Percentiles rank a stretch among this genome's conserved stretches.
These are phyloP conservation scores for Melanotus villosus DNA, from an alignment of 2,888 invertebrate species.

Conservation along the genomic window DNA sequence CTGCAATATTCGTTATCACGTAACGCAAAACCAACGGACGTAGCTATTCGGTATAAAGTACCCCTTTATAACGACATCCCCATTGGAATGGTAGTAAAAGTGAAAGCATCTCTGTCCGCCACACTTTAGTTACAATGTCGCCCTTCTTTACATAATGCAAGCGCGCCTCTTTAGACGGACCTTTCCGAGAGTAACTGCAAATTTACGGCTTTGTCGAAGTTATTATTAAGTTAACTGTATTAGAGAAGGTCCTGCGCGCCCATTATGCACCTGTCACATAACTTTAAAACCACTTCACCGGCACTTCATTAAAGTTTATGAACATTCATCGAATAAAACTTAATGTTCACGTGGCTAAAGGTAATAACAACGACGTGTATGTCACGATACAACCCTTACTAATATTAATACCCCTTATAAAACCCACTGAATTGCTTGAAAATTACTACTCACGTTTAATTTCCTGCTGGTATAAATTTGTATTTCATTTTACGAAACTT, in stretches of 20 bases:
- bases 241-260: conserved; percentile 28
- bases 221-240: conserved; percentile 45
- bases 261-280: conserved; percentile 44
- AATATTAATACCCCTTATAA: background rate
- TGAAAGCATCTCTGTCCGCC: conserved; percentile 29
- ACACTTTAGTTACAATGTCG: conserved; percentile 23
- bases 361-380: background rate
- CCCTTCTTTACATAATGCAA: conserved; percentile 42
- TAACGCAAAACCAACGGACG: conserved; percentile 23
- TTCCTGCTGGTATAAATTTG: background rate
- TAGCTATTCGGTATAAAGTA: conserved; percentile 24
- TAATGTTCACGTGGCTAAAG: conserved; percentile 11
- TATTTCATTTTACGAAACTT: background rate
- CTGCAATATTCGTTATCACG: conserved; percentile 33
- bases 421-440: background rate
- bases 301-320: conserved; percentile 40
- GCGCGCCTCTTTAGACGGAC: conserved; percentile 28
- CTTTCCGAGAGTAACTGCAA: conserved; percentile 37
- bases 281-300: conserved; percentile 38
- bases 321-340: conserved; percentile 31
- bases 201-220: conserved; percentile 43
- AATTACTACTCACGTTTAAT: conserved; percentile 2
- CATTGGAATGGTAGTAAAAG: conserved; percentile 36
- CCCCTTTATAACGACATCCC: conserved; percentile 34
- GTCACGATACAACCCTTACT: conserved; percentile 9